Evolutionary conservation across 2,113 vertebrate genomes (phyloP).

Genomic region (Microcebus jonahi): DNA sequence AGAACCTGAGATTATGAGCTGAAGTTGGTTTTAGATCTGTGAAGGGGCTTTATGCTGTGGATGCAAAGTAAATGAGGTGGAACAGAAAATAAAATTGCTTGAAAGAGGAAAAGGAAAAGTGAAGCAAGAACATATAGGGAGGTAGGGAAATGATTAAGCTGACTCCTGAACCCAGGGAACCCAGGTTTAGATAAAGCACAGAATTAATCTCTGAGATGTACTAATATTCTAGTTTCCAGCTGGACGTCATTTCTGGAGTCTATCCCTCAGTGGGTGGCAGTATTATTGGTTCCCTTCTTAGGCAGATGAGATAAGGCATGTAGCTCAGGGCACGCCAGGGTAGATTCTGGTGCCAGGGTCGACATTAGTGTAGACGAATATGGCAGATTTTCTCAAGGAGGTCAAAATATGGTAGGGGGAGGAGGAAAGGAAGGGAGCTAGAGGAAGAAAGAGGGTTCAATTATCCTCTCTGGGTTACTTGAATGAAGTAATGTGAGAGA

Average conservation of each 20-base stretch:
- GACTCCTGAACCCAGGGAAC: neutral
- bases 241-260: conserved; percentile 48
- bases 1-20: neutral
- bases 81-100: conserved; percentile 25
- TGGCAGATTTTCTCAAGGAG: conserved; percentile 13
- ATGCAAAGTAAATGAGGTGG: neutral
- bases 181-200: neutral
- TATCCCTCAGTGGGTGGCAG: neutral
- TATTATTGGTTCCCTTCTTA: conserved; percentile 1
- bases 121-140: neutral
- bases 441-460: neutral
- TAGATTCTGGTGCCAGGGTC: conserved; percentile 21
- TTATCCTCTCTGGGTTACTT: neutral
- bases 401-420: conserved; percentile 21
- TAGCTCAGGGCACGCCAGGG: conserved; percentile 33
- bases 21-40: neutral
- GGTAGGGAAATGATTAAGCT: neutral
- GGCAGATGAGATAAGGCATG: conserved; percentile 15
- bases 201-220: neutral
- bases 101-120: neutral
- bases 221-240: neutral
- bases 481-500: neutral
- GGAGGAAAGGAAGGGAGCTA: neutral
- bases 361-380: neutral
- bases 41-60: neutral